phyloP scores from a whole-genome alignment of 2,888 invertebrate species.

The Caenorhabditis doughertyi region DNA sequence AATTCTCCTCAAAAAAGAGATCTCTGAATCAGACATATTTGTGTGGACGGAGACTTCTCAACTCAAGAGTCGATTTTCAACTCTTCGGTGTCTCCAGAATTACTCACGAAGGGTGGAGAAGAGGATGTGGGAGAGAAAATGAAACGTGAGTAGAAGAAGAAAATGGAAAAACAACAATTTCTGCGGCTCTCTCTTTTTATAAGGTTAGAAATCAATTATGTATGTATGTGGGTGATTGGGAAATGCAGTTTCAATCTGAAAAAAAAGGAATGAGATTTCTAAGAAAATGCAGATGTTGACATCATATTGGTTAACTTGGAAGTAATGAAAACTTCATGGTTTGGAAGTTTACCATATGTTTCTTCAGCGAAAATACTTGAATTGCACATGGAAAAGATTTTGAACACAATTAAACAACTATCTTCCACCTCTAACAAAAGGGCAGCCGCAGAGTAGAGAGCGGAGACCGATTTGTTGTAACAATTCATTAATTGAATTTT shows the following conservation, averaged over 20 bases:
- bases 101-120: conserved; percentile 15
- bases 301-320: background rate
- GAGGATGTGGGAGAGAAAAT: conserved; percentile 20
- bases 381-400: too few species aligned
- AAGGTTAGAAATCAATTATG: conserved; percentile 46
- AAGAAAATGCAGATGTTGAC: background rate
- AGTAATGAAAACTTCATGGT: background rate
- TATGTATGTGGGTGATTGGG: conserved; percentile 46
- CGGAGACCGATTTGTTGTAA: too few species aligned
- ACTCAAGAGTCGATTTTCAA: conserved; percentile 13
- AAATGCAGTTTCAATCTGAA: background rate
- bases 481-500: too few species aligned
- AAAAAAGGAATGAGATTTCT: background rate
- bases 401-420: too few species aligned
- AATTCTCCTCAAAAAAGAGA: conserved; percentile 11
- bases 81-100: conserved; percentile 2
- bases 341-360: too few species aligned
- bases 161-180: conserved; percentile 42
- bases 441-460: too few species aligned
- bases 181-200: conserved; percentile 19
- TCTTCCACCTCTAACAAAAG: too few species aligned
- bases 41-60: background rate
- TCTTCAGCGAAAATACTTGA: too few species aligned
- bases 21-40: conserved; percentile 34
- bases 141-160: conserved; percentile 6